These are phyloP conservation scores for Aethes cnicana DNA, from an alignment of 2,888 invertebrate genomes.

Conservation along the genomic window DNA sequence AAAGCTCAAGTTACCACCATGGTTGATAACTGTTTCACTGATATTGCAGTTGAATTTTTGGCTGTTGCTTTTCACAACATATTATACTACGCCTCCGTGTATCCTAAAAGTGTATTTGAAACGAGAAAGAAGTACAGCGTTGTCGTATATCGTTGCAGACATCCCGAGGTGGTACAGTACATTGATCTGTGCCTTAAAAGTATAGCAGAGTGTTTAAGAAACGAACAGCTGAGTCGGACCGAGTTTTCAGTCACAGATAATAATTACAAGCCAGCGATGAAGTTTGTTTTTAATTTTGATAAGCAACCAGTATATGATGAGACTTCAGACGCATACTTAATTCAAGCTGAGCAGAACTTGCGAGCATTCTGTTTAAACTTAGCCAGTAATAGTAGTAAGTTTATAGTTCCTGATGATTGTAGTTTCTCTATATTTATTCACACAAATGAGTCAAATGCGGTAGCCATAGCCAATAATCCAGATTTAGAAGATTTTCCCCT, in stretches of 20 bases:
- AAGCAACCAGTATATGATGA: slow-evolving; percentile 52
- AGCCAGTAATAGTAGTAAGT: slow-evolving; percentile 68
- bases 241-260: slow-evolving; percentile 73
- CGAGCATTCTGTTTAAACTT: slow-evolving; percentile 84
- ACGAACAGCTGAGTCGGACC: slow-evolving; percentile 72
- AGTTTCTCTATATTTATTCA: slow-evolving; percentile 84
- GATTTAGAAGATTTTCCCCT: slow-evolving; percentile 72
- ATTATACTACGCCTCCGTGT: slow-evolving; percentile 82
- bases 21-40: slow-evolving; percentile 71
- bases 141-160: slow-evolving; percentile 82
- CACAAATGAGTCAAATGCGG: slow-evolving; percentile 82
- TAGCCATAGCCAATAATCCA: slow-evolving; percentile 78
- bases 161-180: slow-evolving; percentile 86
- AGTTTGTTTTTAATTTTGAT: slow-evolving; percentile 65
- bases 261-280: slow-evolving; percentile 48
- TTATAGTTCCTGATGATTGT: slow-evolving; percentile 77
- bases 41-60: slow-evolving; percentile 85
- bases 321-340: slow-evolving; percentile 82
- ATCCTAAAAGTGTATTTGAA: slow-evolving; percentile 85
- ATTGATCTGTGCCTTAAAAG: slow-evolving; percentile 80
- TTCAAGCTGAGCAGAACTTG: slow-evolving; percentile 83
- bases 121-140: slow-evolving; percentile 84
- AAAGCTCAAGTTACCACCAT: slow-evolving; percentile 39
- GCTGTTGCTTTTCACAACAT: slow-evolving; percentile 85
- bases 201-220: slow-evolving; percentile 73